Base-by-base conservation (phyloP, 2,888 invertebrate genomes). In the Yponomeuta cagnagella region DNA sequence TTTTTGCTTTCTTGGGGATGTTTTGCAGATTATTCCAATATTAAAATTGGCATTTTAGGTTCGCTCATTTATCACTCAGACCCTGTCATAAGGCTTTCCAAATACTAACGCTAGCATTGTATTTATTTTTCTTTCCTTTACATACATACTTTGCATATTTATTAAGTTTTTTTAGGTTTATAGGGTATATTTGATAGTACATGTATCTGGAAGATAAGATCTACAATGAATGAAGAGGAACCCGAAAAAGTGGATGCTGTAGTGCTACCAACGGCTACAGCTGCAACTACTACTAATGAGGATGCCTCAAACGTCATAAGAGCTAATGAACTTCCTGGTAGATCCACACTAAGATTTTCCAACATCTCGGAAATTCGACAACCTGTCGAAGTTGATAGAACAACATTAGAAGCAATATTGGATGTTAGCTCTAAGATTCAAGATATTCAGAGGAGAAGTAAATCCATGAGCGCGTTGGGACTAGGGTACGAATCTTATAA, bases 401-500 rank as follows among this genome's bases (percentile, higher is more conserved):
- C 89, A 9, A 85, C 89, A 23, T 77, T 92, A 58, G 89, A 89
- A 76, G 87, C 85, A 6, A 91, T 92, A 71, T 80, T 92, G 2
- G 90, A 92, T 73, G 87, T 90, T 75, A 82, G 89, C 74, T 79
- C 83, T 48, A 85, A 89, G 69, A 74, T 91, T 63, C 80, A 84
- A 72, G 84, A 84, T 69, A 86, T 90, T 71, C 90, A 90, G 74
- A 87, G 77, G 75, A 90, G 82, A 74, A 90, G 89, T 74, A 86
- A 79, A 82, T 90, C 91, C 23, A 86, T 87, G 86, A 89, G 89
- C 77, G 84, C 87, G 48, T 77, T 91, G 74, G 86, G 82, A 9
- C 77, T 89, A 74, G 89, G 78, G 65, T 89, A 90, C 74, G 92
- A 92, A 75, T 84, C 89, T 72, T 92, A 92, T 78, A 92, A 89